phyloP scores from a whole-genome alignment of 2,797 vertebrate genomes.

The Liasis olivaceus region DNA sequence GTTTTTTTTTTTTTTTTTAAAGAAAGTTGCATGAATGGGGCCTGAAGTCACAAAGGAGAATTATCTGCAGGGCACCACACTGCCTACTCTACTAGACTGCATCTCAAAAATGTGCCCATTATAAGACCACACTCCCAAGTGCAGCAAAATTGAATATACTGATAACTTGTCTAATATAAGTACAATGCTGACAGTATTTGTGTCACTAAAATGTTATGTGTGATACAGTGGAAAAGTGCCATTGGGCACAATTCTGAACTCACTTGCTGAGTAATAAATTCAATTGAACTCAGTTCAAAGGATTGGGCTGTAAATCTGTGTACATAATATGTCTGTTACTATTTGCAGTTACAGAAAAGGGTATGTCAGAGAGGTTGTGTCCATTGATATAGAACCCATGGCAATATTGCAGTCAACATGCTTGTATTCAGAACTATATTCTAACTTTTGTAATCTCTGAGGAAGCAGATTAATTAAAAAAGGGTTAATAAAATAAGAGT shows the following conservation, averaged over 20 bases:
- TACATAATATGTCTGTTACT: neutral
- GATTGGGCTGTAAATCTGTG: neutral
- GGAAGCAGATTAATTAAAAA: slow-evolving; percentile 32
- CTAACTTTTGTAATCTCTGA: slow-evolving; percentile 39
- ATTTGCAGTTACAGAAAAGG: neutral
- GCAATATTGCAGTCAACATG: slow-evolving; percentile 48
- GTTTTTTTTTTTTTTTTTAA: neutral
- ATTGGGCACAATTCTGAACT: neutral
- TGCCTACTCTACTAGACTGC: neutral
- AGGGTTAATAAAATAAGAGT: neutral
- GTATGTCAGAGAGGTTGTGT: slow-evolving; percentile 11
- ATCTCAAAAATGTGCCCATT: neutral
- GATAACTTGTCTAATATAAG: slow-evolving; percentile 1
- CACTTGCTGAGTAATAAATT: neutral
- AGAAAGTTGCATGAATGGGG: neutral
- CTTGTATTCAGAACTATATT: slow-evolving; percentile 51
- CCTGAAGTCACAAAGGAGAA: neutral
- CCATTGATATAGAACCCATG: neutral
- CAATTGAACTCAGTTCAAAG: neutral
- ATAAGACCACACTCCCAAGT: neutral
- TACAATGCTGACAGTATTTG: neutral
- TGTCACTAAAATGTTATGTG: neutral
- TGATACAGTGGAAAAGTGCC: neutral
- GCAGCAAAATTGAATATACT: neutral
- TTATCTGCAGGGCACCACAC: neutral